Conservation (phyloP, 2,113 vertebrate species). For the Pelmatolapia mariae region DNA sequence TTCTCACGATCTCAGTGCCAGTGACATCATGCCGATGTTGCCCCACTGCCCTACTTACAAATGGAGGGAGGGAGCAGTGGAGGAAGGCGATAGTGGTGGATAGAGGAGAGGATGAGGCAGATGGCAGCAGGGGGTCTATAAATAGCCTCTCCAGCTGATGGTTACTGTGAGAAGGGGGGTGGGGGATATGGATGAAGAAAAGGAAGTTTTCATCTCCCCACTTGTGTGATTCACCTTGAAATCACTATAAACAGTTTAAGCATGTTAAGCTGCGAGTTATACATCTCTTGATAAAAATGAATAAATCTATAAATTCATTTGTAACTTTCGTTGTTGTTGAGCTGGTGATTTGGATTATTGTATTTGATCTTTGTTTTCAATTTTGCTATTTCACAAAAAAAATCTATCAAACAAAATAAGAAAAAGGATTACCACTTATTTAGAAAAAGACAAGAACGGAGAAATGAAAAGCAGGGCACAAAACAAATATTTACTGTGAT, state of each 20-base stretch:
- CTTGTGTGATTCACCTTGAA: constrained; percentile 10
- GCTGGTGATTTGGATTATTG: background rate
- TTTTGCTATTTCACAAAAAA: background rate
- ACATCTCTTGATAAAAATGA: background rate
- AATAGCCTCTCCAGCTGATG: constrained; percentile 73
- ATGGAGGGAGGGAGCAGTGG: constrained; percentile 37
- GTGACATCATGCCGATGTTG: constrained; percentile 67
- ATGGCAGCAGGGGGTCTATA: constrained; percentile 64
- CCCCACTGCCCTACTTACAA: constrained; percentile 76
- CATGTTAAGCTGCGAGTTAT: background rate
- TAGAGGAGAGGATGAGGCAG: constrained; percentile 60
- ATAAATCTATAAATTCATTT: background rate
- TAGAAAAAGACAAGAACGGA: background rate
- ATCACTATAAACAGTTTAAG: background rate
- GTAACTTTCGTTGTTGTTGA: background rate
- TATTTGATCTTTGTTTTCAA: background rate
- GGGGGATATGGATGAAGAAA: background rate
- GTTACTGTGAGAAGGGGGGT: constrained; percentile 51
- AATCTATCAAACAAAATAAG: background rate
- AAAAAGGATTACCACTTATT: background rate
- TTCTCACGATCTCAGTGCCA: constrained; percentile 29
- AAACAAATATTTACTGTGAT: background rate
- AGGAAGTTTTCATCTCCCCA: constrained; percentile 24
- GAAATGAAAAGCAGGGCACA: background rate
- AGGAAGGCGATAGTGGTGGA: constrained; percentile 49